Evolutionary conservation across 2,113 vertebrate genomes (phyloP).

Genomic region (Anas platyrhynchos): DNA sequence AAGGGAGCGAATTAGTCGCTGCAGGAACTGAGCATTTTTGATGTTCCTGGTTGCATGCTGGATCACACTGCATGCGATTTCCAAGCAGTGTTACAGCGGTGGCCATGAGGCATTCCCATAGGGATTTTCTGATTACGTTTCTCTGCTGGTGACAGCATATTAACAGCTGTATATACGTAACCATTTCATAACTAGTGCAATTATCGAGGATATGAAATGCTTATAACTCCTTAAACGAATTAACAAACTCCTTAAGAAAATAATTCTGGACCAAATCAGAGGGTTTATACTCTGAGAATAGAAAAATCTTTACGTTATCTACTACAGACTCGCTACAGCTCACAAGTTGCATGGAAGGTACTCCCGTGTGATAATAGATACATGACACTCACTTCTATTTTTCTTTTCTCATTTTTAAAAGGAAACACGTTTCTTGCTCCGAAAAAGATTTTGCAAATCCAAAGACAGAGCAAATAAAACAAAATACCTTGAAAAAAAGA

Average conservation of each 20-base stretch:
- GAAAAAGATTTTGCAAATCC: not conserved
- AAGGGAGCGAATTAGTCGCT: accelerated
- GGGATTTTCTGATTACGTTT: not conserved
- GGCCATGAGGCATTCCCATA: accelerated
- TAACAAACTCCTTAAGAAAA: not conserved
- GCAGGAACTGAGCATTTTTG: not conserved
- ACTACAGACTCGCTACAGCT: not conserved
- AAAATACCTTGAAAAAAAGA: not conserved
- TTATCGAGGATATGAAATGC: not conserved
- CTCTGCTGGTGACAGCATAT: not conserved
- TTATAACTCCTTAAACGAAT: not conserved
- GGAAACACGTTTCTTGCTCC: not conserved
- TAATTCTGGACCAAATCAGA: not conserved
- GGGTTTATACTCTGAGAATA: not conserved
- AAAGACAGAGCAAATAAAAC: not conserved
- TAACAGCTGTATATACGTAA: not conserved
- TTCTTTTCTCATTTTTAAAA: not conserved
- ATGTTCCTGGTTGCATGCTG: not conserved
- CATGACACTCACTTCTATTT: not conserved
- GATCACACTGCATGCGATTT: not conserved
- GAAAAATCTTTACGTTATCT: not conserved
- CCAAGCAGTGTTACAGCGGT: accelerated
- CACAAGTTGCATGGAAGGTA: not conserved
- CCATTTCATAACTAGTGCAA: not conserved
- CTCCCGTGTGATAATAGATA: not conserved